Percentiles rank a stretch among this genome's conserved stretches.
Evolutionary conservation across 2,888 invertebrate species (phyloP).

Genomic region (Agonum fuliginosum): DNA sequence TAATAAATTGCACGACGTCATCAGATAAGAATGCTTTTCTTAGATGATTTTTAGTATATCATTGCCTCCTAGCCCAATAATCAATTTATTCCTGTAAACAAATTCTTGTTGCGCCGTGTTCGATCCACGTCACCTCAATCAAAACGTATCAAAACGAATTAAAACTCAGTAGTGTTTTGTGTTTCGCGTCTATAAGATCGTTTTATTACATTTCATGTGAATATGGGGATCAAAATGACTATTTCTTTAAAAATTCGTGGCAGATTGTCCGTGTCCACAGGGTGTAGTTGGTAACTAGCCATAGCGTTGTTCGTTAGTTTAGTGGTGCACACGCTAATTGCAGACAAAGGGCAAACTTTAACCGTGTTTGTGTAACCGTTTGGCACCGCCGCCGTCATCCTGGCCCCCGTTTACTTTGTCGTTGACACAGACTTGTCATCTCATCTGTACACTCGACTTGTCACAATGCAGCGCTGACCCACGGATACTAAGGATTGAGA

Average conservation of each 20-base stretch:
- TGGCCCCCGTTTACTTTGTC: conserved; percentile 61
- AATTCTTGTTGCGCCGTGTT: too few relatives aligned
- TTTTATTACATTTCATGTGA: too few relatives aligned
- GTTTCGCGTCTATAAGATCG: background rate
- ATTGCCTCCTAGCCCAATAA: too few relatives aligned
- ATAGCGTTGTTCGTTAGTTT: background rate
- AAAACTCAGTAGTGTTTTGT: background rate
- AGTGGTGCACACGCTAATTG: conserved; percentile 55
- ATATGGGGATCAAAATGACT: too few relatives aligned
- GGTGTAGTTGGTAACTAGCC: background rate
- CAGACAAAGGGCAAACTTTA: conserved; percentile 63
- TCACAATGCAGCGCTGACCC: background rate
- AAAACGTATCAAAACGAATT: too few relatives aligned
- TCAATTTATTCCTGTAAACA: too few relatives aligned
- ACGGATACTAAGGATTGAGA: background rate
- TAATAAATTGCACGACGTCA: too few relatives aligned
- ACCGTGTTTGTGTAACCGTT: conserved; percentile 61
- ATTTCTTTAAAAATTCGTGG: too few relatives aligned
- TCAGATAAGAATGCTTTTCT: too few relatives aligned
- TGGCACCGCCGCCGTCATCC: conserved; percentile 61
- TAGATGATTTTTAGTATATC: too few relatives aligned
- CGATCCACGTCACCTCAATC: too few relatives aligned
- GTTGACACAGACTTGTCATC: conserved; percentile 59
- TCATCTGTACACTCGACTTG: background rate
- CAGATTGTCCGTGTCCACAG: background rate